phyloP scores from a whole-genome alignment of 2,113 vertebrate genomes.

The Myotis brandtii region DNA sequence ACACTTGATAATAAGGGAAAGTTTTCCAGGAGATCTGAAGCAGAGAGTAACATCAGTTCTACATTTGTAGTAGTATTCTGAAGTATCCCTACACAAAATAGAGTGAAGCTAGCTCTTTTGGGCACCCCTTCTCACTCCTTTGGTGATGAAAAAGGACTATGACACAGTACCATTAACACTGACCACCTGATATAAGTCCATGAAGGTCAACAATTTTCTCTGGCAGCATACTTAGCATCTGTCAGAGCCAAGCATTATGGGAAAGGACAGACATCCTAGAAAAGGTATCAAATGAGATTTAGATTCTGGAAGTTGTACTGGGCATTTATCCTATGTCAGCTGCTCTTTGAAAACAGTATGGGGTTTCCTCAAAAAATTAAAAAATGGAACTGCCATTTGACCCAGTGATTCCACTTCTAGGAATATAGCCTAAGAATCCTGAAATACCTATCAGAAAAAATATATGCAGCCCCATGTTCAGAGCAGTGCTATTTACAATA shows the following conservation, averaged over 20 bases:
- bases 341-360: neutral
- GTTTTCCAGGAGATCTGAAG: conserved; percentile 26
- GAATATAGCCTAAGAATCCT: too few species aligned
- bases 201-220: conserved; percentile 43
- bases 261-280: conserved; percentile 46
- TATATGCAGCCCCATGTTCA: too few species aligned
- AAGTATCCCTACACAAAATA: neutral
- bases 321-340: conserved; percentile 23
- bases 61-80: neutral
- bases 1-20: neutral
- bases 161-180: conserved; percentile 56
- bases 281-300: conserved; percentile 61
- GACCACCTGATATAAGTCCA: conserved; percentile 63
- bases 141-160: conserved; percentile 62
- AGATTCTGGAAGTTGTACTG: neutral
- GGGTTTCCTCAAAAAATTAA: too few species aligned
- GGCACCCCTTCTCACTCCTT: neutral
- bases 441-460: too few species aligned
- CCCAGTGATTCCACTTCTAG: too few species aligned
- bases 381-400: too few species aligned
- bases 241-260: conserved; percentile 37
- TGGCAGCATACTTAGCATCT: conserved; percentile 51
- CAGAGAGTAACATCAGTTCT: conserved; percentile 24
- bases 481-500: too few species aligned
- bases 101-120: neutral